These are phyloP conservation scores for Babylonia areolata DNA, from an alignment of 1,140 invertebrate genomes.

Conservation along the genomic window DNA sequence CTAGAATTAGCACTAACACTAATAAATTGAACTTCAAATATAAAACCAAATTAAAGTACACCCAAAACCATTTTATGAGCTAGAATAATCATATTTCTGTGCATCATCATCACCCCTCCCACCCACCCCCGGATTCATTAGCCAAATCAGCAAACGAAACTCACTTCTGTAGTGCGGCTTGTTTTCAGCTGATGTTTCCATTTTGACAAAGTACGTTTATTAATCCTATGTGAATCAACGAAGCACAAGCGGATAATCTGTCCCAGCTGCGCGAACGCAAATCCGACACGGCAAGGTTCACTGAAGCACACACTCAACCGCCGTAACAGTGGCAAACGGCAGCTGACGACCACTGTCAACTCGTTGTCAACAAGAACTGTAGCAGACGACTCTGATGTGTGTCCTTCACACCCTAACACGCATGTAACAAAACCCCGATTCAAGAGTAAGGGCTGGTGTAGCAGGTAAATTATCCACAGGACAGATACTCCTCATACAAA, in stretches of 20 bases:
- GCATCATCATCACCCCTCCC: neutral
- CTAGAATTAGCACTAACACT: no score
- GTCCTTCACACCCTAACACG: neutral
- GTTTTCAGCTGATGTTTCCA: slow-evolving; percentile 28
- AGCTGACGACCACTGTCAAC: slow-evolving; percentile 7
- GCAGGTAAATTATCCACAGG: neutral
- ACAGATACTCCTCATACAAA: slow-evolving; percentile 5
- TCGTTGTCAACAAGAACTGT: neutral
- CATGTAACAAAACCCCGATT: neutral
- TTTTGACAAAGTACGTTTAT: slow-evolving; percentile 20
- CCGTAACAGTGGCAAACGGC: neutral
- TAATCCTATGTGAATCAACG: slow-evolving; percentile 25
- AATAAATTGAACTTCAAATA: no score
- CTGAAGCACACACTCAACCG: neutral
- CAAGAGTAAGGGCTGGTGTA: neutral
- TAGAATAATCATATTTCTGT: no score
- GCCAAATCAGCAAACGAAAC: slow-evolving; percentile 29
- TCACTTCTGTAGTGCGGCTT: slow-evolving; percentile 56
- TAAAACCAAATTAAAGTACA: no score
- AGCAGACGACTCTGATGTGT: slow-evolving; percentile 28
- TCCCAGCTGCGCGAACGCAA: slow-evolving; percentile 17
- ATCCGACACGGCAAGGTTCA: slow-evolving; percentile 2
- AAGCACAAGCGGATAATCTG: neutral
- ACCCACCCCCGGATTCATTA: neutral
- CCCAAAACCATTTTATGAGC: no score